A percentile compares a stretch with the other conserved stretches of the same genome.
Conservation (phyloP, 2,888 invertebrate genomes). For the Oxystoma pomonae region DNA sequence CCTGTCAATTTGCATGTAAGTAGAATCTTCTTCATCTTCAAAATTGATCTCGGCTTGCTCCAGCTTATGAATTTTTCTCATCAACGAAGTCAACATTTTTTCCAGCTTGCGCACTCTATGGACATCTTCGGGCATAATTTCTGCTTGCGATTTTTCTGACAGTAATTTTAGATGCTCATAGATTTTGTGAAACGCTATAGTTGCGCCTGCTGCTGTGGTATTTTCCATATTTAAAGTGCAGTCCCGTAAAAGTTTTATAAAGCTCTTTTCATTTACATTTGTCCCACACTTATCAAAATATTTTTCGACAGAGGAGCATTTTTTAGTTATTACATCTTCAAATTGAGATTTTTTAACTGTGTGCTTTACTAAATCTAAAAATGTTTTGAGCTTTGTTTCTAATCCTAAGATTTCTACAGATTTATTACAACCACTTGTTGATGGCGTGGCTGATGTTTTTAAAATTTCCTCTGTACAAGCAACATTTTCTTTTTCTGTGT, state of each 20-base stretch:
- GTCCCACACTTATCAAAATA: slow-evolving; percentile 27
- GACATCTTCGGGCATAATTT: slow-evolving; percentile 25
- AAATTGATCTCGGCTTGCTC: slow-evolving; percentile 69
- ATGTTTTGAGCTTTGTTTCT: slow-evolving; percentile 22
- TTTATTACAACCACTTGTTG: background rate
- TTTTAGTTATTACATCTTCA: slow-evolving; percentile 24
- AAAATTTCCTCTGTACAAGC: background rate
- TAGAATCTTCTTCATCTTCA: slow-evolving; percentile 66
- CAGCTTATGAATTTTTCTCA: slow-evolving; percentile 62
- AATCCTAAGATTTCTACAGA: background rate
- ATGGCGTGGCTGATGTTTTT: background rate
- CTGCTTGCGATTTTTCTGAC: slow-evolving; percentile 24
- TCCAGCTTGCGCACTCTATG: slow-evolving; percentile 41
- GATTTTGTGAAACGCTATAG: slow-evolving; percentile 32
- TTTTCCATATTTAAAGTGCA: slow-evolving; percentile 21
- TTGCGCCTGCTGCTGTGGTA: slow-evolving; percentile 24
- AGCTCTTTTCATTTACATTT: slow-evolving; percentile 21
- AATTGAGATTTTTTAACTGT: slow-evolving; percentile 22
- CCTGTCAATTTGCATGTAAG: slow-evolving; percentile 66
- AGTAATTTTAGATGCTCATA: slow-evolving; percentile 28
- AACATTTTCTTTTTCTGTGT: background rate
- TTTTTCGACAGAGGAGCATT: slow-evolving; percentile 25
- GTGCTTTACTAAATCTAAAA: slow-evolving; percentile 24
- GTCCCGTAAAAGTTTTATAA: slow-evolving; percentile 24
- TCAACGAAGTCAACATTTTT: slow-evolving; percentile 58